Percentiles rank a stretch among this genome's conserved stretches.
These are phyloP conservation scores for Neofelis nebulosa DNA, from an alignment of 2,113 vertebrate species.

Conservation along the genomic window DNA sequence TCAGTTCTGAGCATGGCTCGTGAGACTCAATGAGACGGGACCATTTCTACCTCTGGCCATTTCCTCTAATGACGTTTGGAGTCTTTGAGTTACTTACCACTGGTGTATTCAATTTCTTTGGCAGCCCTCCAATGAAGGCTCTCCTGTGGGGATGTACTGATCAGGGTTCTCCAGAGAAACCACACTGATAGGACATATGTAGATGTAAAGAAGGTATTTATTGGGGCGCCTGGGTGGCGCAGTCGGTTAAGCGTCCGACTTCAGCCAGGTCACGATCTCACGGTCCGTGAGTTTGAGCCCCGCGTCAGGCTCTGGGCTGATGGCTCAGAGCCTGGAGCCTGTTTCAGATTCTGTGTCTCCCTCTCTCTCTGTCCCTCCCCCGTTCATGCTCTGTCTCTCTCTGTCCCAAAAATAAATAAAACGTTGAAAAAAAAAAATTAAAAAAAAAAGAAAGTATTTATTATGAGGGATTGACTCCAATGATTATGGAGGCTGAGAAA, in stretches of 20 bases:
- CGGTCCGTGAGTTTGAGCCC: no score
- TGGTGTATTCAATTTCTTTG: accelerated
- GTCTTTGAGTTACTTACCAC: accelerated
- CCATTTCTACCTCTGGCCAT: accelerated
- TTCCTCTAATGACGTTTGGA: accelerated
- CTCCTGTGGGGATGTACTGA: neutral
- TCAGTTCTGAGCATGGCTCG: neutral
- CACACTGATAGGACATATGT: neutral
- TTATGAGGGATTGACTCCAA: neutral
- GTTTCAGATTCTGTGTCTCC: no score
- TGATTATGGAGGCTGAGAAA: neutral
- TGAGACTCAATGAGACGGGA: neutral
- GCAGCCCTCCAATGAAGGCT: neutral
- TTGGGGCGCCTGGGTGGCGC: no score
- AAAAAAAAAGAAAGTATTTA: neutral
- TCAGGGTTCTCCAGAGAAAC: neutral
- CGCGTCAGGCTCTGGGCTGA: no score
- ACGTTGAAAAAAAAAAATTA: no score
- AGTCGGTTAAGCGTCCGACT: no score
- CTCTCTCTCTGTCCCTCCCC: no score
- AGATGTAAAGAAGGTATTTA: neutral
- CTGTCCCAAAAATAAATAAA: no score
- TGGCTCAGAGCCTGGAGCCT: no score
- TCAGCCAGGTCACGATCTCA: no score
- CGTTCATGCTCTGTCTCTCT: no score